These are phyloP conservation scores for Tubulanus polymorphus DNA, from an alignment of 2,888 invertebrate genomes.

Conservation along the genomic window DNA sequence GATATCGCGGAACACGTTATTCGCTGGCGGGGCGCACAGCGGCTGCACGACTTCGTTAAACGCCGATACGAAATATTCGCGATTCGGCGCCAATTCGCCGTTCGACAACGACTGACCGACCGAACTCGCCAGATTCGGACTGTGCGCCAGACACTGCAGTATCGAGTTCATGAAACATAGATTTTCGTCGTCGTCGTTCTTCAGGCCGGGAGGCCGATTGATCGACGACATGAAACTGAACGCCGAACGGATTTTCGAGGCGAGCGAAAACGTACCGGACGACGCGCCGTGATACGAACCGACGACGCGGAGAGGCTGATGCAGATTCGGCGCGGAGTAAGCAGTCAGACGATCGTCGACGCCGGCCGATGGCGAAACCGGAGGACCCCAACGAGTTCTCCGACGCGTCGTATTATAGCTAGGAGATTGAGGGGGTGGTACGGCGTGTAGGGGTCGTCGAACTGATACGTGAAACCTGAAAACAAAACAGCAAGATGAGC, in stretches of 20 bases:
- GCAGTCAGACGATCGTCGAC: no score
- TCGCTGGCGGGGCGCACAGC: background rate
- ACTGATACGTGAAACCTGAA: no score
- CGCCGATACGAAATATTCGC: no score
- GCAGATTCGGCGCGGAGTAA: background rate
- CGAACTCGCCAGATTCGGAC: slow-evolving; percentile 29
- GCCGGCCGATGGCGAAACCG: no score
- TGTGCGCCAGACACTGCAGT: slow-evolving; percentile 44
- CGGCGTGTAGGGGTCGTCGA: no score
- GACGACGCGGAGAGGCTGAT: background rate
- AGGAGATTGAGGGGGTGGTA: no score
- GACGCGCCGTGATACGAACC: background rate
- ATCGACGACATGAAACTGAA: slow-evolving; percentile 25
- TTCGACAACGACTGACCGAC: background rate
- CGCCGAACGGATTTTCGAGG: slow-evolving; percentile 30
- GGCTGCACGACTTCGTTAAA: no score
- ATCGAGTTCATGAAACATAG: slow-evolving; percentile 48
- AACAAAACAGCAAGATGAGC: no score
- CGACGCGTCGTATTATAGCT: no score
- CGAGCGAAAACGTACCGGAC: slow-evolving; percentile 23
- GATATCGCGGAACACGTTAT: background rate
- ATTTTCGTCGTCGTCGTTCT: slow-evolving; percentile 43
- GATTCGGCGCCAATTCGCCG: background rate
- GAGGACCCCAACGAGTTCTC: no score
- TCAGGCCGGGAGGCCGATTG: slow-evolving; percentile 33